phyloP scores from a whole-genome alignment of 1,140 invertebrate genomes.

The Spodoptera litura region DNA sequence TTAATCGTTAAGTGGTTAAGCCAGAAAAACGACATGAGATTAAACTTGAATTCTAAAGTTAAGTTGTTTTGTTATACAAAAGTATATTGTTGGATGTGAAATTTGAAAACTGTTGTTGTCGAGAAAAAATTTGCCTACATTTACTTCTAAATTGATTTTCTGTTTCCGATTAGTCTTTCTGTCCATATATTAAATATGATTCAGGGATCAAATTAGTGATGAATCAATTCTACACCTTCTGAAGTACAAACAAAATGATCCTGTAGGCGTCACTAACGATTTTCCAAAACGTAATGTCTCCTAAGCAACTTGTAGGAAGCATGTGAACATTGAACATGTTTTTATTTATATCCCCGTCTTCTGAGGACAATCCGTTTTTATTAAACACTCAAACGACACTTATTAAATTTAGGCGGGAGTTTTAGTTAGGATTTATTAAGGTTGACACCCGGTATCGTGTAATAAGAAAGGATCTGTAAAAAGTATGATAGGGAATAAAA shows the following conservation, averaged over 20 bases:
- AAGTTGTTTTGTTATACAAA: too few relatives aligned
- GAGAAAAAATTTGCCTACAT: too few relatives aligned
- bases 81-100: too few relatives aligned
- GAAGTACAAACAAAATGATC: conserved; percentile 43
- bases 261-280: conserved; percentile 79
- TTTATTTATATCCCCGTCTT: conserved; percentile 68
- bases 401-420: conserved; percentile 76
- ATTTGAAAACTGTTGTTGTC: too few relatives aligned
- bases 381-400: conserved; percentile 77
- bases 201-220: not conserved
- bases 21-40: too few relatives aligned
- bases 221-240: conserved; percentile 41
- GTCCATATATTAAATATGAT: too few relatives aligned
- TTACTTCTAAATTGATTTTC: too few relatives aligned
- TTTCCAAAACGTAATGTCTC: conserved; percentile 68
- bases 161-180: too few relatives aligned
- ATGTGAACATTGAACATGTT: conserved; percentile 70
- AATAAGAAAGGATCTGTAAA: not conserved
- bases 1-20: too few relatives aligned
- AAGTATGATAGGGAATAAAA: not conserved
- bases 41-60: too few relatives aligned
- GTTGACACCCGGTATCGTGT: conserved; percentile 13
- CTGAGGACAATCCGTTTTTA: conserved; percentile 79
- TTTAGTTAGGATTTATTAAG: conserved; percentile 33
- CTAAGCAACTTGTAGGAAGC: conserved; percentile 59